Conservation (phyloP, 1,140 invertebrate species). For the Drosophila erecta region DNA sequence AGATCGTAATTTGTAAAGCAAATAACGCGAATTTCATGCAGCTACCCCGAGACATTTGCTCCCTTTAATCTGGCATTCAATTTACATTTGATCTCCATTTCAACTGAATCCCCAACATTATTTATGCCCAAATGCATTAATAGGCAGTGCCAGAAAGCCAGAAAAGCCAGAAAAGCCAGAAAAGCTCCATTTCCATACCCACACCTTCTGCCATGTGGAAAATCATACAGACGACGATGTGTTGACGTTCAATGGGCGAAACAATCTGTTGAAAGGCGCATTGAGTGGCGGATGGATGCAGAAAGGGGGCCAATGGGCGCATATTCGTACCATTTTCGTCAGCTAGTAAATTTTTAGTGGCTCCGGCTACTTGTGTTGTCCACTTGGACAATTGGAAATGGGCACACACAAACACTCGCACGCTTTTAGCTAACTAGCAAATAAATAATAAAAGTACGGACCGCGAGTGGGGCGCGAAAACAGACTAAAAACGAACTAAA, state of each 20-base stretch:
- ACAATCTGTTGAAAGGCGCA: constrained; percentile 63
- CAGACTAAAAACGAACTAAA: background rate
- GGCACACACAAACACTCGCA: constrained; percentile 16
- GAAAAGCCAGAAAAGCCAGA: background rate
- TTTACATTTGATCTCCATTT: constrained; percentile 23
- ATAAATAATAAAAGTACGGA: constrained; percentile 11
- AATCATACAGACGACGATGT: constrained; percentile 6
- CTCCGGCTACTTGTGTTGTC: constrained; percentile 41
- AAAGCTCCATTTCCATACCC: background rate
- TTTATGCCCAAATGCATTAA: constrained; percentile 68
- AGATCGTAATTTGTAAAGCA: constrained; percentile 13
- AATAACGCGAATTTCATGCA: constrained; percentile 20
- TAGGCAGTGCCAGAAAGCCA: constrained; percentile 2
- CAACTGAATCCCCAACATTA: constrained; percentile 48
- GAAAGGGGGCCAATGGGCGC: constrained; percentile 19
- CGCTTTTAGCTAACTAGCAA: background rate
- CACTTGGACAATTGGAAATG: constrained; percentile 34
- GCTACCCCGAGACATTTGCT: background rate
- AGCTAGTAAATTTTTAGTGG: constrained; percentile 66
- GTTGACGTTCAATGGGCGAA: constrained; percentile 49
- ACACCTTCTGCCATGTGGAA: background rate
- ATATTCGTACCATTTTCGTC: constrained; percentile 60
- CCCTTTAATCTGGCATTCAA: constrained; percentile 12
- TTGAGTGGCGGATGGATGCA: constrained; percentile 9
- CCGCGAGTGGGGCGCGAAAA: background rate